Percentiles rank a stretch among this genome's conserved stretches.
Evolutionary conservation across 1,140 invertebrate genomes (phyloP).

Genomic region (Manduca sexta): DNA sequence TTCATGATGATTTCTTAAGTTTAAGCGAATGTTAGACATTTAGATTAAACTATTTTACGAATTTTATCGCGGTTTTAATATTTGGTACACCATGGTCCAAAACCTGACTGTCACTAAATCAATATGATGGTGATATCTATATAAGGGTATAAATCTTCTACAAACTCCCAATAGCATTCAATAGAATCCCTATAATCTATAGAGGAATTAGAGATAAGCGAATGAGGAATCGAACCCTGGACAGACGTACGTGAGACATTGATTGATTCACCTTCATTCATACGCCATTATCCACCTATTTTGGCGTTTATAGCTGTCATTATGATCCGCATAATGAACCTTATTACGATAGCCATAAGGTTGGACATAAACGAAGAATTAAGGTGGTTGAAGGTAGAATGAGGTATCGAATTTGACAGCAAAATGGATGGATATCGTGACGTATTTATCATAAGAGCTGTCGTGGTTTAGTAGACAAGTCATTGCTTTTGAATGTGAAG

Average conservation of each 20-base stretch:
- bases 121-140: no score
- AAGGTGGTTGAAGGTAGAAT: conserved; percentile 14
- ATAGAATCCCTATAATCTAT: neutral
- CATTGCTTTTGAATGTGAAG: no score
- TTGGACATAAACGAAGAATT: neutral
- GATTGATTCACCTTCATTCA: conserved; percentile 40
- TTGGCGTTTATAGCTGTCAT: neutral
- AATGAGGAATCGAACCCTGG: conserved; percentile 23
- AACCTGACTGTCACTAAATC: no score
- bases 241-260: conserved; percentile 23
- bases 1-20: no score
- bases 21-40: no score
- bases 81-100: no score
- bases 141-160: no score
- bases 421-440: conserved; percentile 19
- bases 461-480: no score
- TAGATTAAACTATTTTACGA: no score
- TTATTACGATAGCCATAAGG: no score
- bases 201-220: conserved; percentile 17
- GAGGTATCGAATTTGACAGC: conserved; percentile 21
- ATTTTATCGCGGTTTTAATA: no score
- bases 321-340: conserved; percentile 1
- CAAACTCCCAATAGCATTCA: no score
- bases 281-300: conserved; percentile 12
- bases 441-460: conserved; percentile 30